Evolutionary conservation across 2,797 vertebrate genomes (phyloP), one percentile per base, ranked within the genome.

Genomic region (Premnoplex brunnescens): DNA sequence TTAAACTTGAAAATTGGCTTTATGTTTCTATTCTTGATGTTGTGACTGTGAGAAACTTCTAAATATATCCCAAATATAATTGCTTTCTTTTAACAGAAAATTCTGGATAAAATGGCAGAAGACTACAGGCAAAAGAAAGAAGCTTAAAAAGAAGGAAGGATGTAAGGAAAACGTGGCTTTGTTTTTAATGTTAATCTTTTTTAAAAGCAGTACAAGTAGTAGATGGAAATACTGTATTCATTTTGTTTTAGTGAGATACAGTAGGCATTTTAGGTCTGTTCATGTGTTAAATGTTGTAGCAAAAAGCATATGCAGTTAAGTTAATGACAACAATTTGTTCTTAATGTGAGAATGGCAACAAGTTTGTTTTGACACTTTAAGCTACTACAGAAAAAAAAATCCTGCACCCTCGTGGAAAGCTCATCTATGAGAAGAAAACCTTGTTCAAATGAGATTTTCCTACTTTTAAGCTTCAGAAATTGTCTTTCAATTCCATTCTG

Each of bases 51-150:
- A 75, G 36, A 77, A 78, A 19, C 44, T 66, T 71, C 71, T 10
- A 60, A 83, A 68, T 54, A 19, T 2, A 78, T 75, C 49, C 54
- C 41, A 21, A 90, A 51, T 58, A 7, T 5, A 30, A 32, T 51
- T 85, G 55, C 10, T 95, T 95, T 93, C 73, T 97, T 90, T 90
- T 22, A 37, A 97, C 94, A 98, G 98, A 98, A 98, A 98, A 98
- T 97, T 96, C 97, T 98, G 97, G 98, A 98, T 97, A 98, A 98
- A 97, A 97, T 98, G 97, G 98, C 98, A 89, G 98, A 98, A 97
- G 98, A 98, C 79, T 96, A 97, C 96, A 97, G 97, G 28, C 97
- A 97, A 97, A 97, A 98, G 96, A 98, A 98, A 82, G 97, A 98
- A 94, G 96, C 97, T 95, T 98, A 97, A 97, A 69, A 88, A 44